A percentile compares a stretch with the other conserved stretches of the same genome.
Evolutionary conservation across 2,797 vertebrate genomes (phyloP).

Genomic region (Semotilus atromaculatus): DNA sequence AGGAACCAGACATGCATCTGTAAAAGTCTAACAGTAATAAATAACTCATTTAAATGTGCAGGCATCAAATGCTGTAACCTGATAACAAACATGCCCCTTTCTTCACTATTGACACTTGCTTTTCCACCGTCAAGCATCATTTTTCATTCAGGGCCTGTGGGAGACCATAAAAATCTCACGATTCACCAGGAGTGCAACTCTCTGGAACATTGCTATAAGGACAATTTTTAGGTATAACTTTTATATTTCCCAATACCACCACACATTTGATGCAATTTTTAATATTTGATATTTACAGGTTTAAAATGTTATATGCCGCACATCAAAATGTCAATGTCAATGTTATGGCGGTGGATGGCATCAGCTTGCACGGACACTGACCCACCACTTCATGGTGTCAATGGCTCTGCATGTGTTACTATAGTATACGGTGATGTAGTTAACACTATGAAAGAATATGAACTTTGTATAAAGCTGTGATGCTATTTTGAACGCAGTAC

Average conservation of each 20-base stretch:
- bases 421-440: no score
- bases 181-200: not conserved
- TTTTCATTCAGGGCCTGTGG: not conserved
- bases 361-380: not conserved
- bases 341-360: not conserved
- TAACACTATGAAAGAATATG: not conserved
- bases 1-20: conserved; percentile 34
- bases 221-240: not conserved
- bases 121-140: not conserved
- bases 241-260: not conserved
- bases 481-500: not conserved
- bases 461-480: not conserved
- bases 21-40: conserved; percentile 16
- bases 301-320: not conserved
- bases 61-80: not conserved
- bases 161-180: not conserved
- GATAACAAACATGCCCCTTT: not conserved
- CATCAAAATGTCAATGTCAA: not conserved
- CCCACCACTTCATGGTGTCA: conserved; percentile 23
- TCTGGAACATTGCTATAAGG: not conserved
- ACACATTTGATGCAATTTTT: not conserved
- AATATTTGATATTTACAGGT: not conserved
- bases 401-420: not conserved
- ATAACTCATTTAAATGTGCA: conserved; percentile 9
- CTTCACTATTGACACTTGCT: not conserved